Percentiles rank a stretch among this genome's conserved stretches.
These are phyloP conservation scores for Gracilinanus agilis DNA, from an alignment of 2,113 vertebrate species.

Conservation along the genomic window DNA sequence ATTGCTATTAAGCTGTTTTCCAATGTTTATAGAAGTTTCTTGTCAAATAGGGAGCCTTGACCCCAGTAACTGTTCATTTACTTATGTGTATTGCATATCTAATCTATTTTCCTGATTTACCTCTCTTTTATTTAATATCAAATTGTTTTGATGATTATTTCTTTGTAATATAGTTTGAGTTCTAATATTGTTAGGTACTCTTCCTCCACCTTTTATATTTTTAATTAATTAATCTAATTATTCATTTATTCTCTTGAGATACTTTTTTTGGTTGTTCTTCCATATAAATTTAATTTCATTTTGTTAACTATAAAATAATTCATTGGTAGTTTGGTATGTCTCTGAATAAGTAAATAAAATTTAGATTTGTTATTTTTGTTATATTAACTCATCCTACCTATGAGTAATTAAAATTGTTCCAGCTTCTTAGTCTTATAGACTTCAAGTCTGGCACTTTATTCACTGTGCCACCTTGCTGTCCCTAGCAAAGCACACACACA, in stretches of 20 bases:
- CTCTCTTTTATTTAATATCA: not conserved
- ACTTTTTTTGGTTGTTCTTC: not conserved
- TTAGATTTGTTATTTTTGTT: not conserved
- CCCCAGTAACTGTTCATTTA: not conserved
- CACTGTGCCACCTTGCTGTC: no score
- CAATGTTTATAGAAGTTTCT: not conserved
- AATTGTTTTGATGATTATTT: not conserved
- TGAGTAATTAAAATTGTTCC: not conserved
- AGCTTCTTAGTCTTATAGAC: not conserved
- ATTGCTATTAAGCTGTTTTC: not conserved
- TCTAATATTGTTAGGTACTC: not conserved
- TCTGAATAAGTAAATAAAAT: not conserved
- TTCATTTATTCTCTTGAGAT: not conserved
- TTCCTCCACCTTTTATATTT: not conserved
- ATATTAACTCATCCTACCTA: not conserved
- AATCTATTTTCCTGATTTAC: not conserved
- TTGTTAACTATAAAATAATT: not conserved
- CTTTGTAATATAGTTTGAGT: not conserved
- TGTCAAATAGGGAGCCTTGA: not conserved
- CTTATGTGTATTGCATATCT: not conserved
- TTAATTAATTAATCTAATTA: no score
- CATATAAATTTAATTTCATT: not conserved
- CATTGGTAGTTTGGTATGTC: not conserved
- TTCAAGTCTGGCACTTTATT: no score
- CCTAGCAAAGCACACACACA: no score